Evolutionary conservation across 1,140 invertebrate species (phyloP).

Genomic region (Drosophila ironensis): DNA sequence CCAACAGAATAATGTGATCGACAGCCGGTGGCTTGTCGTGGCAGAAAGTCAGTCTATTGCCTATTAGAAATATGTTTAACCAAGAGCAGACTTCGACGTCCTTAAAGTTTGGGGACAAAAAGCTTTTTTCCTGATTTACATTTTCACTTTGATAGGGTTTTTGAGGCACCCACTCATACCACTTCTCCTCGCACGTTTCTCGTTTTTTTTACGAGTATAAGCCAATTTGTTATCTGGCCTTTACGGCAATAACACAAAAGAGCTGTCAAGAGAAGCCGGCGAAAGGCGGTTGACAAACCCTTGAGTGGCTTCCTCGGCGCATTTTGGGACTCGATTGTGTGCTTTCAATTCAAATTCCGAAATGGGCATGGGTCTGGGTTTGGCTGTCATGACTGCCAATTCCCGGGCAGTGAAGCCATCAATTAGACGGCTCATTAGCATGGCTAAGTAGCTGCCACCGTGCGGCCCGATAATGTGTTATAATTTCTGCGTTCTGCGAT

Average conservation of each 20-base stretch:
- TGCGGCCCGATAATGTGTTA: constrained; percentile 48
- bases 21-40: too few relatives aligned
- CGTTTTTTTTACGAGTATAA: too few relatives aligned
- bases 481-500: constrained; percentile 39
- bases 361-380: neutral
- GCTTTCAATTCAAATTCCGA: neutral
- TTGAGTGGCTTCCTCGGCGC: constrained; percentile 34
- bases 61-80: too few relatives aligned
- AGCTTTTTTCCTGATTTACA: too few relatives aligned
- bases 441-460: constrained; percentile 34
- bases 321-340: neutral
- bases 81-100: too few relatives aligned
- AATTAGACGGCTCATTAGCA: constrained; percentile 43
- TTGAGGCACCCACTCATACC: too few relatives aligned
- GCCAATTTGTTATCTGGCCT: constrained; percentile 53
- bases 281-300: constrained; percentile 16
- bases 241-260: constrained; percentile 1
- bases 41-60: too few relatives aligned
- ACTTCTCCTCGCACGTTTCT: too few relatives aligned
- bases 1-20: too few relatives aligned
- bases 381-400: too few relatives aligned
- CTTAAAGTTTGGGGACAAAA: too few relatives aligned
- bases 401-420: neutral
- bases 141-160: too few relatives aligned
- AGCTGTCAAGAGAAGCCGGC: constrained; percentile 36